Evolutionary conservation across 2,888 invertebrate genomes (phyloP).

Genomic region (Koerneria pararmatus): DNA sequence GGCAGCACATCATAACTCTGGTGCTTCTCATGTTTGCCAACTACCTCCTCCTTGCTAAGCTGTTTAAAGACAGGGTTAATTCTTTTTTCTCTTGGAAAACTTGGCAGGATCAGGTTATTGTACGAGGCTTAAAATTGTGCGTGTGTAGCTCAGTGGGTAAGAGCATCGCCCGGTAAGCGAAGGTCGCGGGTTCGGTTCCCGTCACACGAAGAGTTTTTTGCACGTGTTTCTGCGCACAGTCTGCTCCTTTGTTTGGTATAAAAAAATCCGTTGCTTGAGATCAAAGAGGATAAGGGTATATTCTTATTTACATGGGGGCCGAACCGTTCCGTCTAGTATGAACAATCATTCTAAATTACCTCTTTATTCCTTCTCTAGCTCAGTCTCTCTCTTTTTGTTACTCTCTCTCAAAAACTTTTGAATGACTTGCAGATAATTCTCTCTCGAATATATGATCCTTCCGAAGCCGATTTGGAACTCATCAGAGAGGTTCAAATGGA

Average conservation of each 20-base stretch:
- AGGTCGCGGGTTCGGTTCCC: too few relatives aligned
- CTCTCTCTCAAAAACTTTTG: not conserved
- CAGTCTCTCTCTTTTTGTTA: not conserved
- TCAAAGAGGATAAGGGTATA: too few relatives aligned
- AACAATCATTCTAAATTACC: not conserved
- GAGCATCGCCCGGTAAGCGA: too few relatives aligned
- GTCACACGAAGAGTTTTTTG: not conserved
- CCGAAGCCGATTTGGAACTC: constrained; percentile 46
- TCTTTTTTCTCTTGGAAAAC: not conserved
- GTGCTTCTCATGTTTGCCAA: constrained; percentile 82
- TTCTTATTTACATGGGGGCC: too few relatives aligned
- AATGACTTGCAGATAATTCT: constrained; percentile 42
- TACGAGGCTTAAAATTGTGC: not conserved
- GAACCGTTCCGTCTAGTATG: too few relatives aligned
- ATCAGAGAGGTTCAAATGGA: constrained; percentile 37
- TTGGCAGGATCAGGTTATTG: not conserved
- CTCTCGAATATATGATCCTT: constrained; percentile 50
- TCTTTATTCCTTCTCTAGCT: not conserved
- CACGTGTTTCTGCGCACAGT: too few relatives aligned
- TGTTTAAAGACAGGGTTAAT: constrained; percentile 68
- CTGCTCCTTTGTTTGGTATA: too few relatives aligned
- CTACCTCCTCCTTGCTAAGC: constrained; percentile 84
- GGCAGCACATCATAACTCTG: constrained; percentile 85
- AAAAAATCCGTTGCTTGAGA: too few relatives aligned
- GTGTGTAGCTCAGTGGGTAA: not conserved